These are phyloP conservation scores for Rhinichthys klamathensis DNA, from an alignment of 2,113 vertebrate species.

Conservation along the genomic window DNA sequence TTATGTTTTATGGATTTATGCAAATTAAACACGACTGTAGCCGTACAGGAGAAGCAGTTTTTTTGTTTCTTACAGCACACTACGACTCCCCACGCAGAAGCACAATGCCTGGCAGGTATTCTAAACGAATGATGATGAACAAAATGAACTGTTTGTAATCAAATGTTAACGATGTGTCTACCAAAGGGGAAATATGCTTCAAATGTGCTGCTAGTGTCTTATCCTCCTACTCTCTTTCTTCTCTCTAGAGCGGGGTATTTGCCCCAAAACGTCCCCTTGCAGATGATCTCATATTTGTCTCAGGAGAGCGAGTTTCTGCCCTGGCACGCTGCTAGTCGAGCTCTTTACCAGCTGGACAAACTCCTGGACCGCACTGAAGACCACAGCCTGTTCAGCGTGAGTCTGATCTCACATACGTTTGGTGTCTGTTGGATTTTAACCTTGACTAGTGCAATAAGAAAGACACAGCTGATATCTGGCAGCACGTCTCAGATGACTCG, in stretches of 20 bases:
- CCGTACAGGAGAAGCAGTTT: constrained; percentile 24
- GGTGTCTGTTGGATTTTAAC: not conserved
- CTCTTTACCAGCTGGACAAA: constrained; percentile 95
- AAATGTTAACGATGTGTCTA: constrained; percentile 18
- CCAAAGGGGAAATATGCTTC: not conserved
- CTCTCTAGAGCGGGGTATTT: constrained; percentile 91
- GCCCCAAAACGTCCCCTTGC: constrained; percentile 91
- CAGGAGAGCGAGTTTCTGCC: constrained; percentile 95
- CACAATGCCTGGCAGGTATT: constrained; percentile 26
- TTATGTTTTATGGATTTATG: constrained; percentile 53
- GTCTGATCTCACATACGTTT: constrained; percentile 5
- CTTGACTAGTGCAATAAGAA: not conserved
- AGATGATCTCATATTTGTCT: constrained; percentile 93
- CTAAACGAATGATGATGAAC: constrained; percentile 16
- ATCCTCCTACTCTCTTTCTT: not conserved
- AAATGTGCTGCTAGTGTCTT: constrained; percentile 23
- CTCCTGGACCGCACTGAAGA: constrained; percentile 94
- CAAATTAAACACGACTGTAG: constrained; percentile 42
- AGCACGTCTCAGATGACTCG: not conserved
- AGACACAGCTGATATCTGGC: not conserved
- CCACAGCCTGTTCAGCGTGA: constrained; percentile 90
- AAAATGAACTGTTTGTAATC: constrained; percentile 11
- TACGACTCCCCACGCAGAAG: not conserved
- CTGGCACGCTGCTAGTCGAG: constrained; percentile 94
- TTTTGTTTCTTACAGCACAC: not conserved